Evolutionary conservation across 2,113 vertebrate genomes (phyloP).

Genomic region (Vicugna pacos): DNA sequence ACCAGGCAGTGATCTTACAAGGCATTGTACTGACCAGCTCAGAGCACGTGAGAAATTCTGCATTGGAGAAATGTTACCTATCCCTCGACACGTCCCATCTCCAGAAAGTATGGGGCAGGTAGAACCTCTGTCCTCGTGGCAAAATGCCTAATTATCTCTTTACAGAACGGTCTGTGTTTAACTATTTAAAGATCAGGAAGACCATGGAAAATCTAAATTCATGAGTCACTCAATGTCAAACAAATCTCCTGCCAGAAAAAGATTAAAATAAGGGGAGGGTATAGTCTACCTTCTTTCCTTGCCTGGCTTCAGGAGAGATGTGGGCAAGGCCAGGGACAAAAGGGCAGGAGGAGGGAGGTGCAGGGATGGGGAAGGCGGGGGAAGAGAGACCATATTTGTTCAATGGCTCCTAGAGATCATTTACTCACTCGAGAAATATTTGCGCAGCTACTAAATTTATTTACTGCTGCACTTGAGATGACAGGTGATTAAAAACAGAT

Average conservation of each 20-base stretch:
- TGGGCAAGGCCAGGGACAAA: background rate
- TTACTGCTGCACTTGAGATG: background rate
- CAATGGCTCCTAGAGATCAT: background rate
- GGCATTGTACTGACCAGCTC: background rate
- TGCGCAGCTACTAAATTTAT: background rate
- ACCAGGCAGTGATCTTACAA: background rate
- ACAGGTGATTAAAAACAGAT: background rate
- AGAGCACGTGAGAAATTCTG: background rate
- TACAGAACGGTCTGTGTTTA: background rate
- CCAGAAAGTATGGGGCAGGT: background rate
- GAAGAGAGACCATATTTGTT: background rate
- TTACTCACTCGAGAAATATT: background rate
- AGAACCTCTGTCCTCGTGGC: background rate
- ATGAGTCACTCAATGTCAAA: conserved; percentile 1
- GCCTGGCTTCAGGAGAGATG: background rate
- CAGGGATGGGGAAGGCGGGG: background rate
- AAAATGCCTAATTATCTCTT: background rate
- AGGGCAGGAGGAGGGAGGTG: background rate
- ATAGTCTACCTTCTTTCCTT: background rate
- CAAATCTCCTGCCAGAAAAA: conserved; percentile 29
- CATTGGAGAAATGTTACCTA: background rate
- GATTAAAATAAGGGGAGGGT: background rate
- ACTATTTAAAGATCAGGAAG: conserved; percentile 12
- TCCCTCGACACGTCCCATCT: background rate
- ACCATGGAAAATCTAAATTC: background rate